Evolutionary conservation across 1,140 invertebrate genomes (phyloP).

Genomic region (Sitobion miscanthi): DNA sequence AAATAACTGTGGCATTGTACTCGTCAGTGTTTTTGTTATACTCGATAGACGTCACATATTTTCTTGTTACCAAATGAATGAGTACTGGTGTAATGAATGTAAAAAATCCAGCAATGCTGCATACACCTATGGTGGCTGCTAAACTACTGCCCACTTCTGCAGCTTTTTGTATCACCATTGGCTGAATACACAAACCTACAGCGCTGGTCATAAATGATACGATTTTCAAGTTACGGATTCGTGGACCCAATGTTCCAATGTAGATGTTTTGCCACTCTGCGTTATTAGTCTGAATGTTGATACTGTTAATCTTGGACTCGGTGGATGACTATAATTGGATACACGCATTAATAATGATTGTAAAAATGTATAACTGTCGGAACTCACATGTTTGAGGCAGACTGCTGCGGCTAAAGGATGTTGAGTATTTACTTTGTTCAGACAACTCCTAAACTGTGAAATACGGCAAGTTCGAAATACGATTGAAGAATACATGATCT

Average conservation of each 20-base stretch:
- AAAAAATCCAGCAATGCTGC: slow-evolving; percentile 76
- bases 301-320: neutral
- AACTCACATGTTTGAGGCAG: neutral
- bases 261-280: slow-evolving; percentile 22
- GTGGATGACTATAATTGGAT: neutral
- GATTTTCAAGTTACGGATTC: slow-evolving; percentile 68
- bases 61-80: slow-evolving; percentile 81
- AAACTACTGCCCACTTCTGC: slow-evolving; percentile 66
- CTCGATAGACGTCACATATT: slow-evolving; percentile 80
- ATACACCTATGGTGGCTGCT: slow-evolving; percentile 68
- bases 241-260: neutral
- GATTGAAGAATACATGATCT: neutral
- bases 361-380: neutral
- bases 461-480: neutral
- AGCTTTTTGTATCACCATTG: slow-evolving; percentile 72
- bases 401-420: neutral
- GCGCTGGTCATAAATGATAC: slow-evolving; percentile 80
- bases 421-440: neutral
- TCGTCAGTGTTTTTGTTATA: slow-evolving; percentile 71
- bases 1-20: slow-evolving; percentile 72
- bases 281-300: neutral
- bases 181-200: slow-evolving; percentile 74
- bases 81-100: slow-evolving; percentile 83
- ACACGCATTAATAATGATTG: neutral
- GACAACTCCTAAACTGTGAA: neutral